Evolutionary conservation across 2,888 invertebrate genomes (phyloP), one percentile per base, ranked within the genome.

Genomic region (Venustoraphidia nigricollis): DNA sequence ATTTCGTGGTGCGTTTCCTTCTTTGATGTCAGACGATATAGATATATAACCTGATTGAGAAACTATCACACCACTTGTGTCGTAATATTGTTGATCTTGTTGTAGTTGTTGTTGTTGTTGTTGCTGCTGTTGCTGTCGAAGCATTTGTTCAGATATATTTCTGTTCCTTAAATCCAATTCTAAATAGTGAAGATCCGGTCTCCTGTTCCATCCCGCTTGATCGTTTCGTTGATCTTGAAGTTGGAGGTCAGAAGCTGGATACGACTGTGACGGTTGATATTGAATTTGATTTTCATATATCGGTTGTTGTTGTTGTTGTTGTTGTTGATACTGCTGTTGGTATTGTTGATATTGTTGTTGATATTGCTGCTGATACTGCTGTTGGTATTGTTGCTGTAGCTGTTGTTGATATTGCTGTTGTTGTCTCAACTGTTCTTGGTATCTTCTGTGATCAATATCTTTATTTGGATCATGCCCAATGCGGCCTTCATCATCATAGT

Each of bases 31-130:
- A n/a, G 78, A 71, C 1, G 83, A 75, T 57, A 85, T 84, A 10
- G 83, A 83, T 52, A 85, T 75, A 62, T 84, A 85, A 2, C 85
- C 85, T 2, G 84, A 81, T 61, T 85, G 83, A 1, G 84, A 83
- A 46, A 85, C 83, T 49, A 85, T 75, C n/a, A 84, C 72, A 42
- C 69, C 71, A 37, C 70, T 72, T 0, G 75, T 65, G 50, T 76
- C 75, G 52, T 73, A 76, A 54, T 67, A 70, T 47, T 61, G 60
- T 17, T 59, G 60, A 35, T 54, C 53, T 35, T 56, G 54, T 44
- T 54, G 51, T 37, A 50, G 52, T 46, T 54, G 55, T 42, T 61
- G 59, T 36, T 66, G 64, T 44, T 54, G 52, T 11, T 51, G 52
- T 35, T 54, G 51, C 34, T 60, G 58, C 36, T 58, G 59, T 36